A percentile compares a stretch with the other conserved stretches of the same genome.
These are phyloP conservation scores for Steromphala cineraria DNA, from an alignment of 2,888 invertebrate species.

Conservation along the genomic window DNA sequence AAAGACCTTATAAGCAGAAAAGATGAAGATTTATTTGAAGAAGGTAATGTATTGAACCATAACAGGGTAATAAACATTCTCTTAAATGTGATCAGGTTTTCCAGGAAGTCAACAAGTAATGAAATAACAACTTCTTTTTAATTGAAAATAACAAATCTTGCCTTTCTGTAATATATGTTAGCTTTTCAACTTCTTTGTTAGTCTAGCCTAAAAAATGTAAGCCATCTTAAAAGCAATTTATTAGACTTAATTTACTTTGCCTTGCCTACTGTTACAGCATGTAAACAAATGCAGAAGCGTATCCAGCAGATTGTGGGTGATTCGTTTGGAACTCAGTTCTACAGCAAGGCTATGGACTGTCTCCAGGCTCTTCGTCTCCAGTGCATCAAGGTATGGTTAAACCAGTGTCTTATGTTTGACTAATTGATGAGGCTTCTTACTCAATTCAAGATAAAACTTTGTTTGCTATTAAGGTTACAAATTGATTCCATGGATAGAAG, in stretches of 20 bases:
- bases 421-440: too few relatives aligned
- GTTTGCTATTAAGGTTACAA: too few relatives aligned
- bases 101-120: background rate
- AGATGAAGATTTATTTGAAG: constrained; percentile 70
- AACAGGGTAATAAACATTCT: too few relatives aligned
- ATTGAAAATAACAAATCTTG: too few relatives aligned
- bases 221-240: too few relatives aligned
- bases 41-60: constrained; percentile 50
- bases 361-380: constrained; percentile 67
- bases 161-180: too few relatives aligned
- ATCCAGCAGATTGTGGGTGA: constrained; percentile 71
- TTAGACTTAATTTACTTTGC: background rate
- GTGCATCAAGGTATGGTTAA: constrained; percentile 61
- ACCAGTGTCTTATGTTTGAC: too few relatives aligned
- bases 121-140: too few relatives aligned
- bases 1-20: constrained; percentile 63
- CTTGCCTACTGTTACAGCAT: constrained; percentile 69
- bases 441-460: too few relatives aligned
- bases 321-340: constrained; percentile 73
- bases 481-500: too few relatives aligned
- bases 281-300: constrained; percentile 73
- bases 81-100: background rate
- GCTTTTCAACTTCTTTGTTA: too few relatives aligned
- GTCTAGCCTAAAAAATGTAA: background rate
- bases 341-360: constrained; percentile 74